Evolutionary conservation across 2,113 vertebrate genomes (phyloP), one percentile per base, ranked within the genome.

Genomic region (Athene cunicularia): DNA sequence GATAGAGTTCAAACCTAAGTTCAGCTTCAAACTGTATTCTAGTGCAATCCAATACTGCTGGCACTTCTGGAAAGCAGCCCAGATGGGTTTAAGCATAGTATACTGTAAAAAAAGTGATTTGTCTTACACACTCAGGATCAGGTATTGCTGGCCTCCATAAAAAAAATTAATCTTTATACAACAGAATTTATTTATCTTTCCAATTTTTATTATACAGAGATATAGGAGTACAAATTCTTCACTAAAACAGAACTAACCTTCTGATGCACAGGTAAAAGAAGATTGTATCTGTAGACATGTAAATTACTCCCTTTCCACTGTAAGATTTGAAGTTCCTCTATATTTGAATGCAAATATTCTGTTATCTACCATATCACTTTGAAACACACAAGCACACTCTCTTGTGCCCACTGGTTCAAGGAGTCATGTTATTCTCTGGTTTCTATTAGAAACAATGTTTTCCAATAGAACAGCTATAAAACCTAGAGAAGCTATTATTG

Each of bases 1-100:
- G 68, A 92, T 91, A 68, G 84, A 92, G 79, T 95, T 96, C 93
- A 95, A 63, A 30, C 45, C 22, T 27, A 74, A 93, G 67, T 94
- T 96, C 94, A 93, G 52, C 70, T 93, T 97, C 93, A 97, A 94
- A 70, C 72, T 96, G 84, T 52, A 37, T 75, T 74, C 86, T 68
- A 89, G 55, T 63, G 52, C 15, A 76, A 93, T 92, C 49, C 50
- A 89, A 55, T 82, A 85, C 45, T 81, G 28, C 79, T 86, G 53
- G 59, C 56, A 68, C 35, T 94, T 91, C 74, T 95, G 71, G 92
- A 96, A 93, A 80, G 37, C 26, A 88, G 79, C 59, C 59, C 62
- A 50, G 59, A 20, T 82, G 39, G 21, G 8, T 87, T 93, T 95
- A 82, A 89, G 62, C 35, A 80, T 19, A 53, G 23, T 32, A 59